Percentiles rank a stretch among this genome's conserved stretches.
Conservation (phyloP, 2,888 invertebrate species). For the Molorchus minor region DNA sequence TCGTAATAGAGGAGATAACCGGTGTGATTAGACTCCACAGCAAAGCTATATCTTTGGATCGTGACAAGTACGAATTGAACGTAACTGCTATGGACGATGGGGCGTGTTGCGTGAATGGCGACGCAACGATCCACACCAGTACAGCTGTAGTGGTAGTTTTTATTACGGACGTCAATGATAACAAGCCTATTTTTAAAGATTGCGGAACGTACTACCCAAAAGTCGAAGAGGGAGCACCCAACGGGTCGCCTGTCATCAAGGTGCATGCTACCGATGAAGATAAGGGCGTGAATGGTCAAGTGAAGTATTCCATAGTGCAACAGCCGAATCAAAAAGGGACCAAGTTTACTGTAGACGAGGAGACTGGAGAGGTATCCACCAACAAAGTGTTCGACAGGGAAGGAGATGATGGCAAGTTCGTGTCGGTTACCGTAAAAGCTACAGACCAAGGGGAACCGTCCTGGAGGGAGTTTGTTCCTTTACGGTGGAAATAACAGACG, state of each 20-base stretch:
- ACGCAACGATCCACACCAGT: conserved; percentile 87
- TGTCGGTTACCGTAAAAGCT: conserved; percentile 96
- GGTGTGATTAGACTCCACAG: conserved; percentile 91
- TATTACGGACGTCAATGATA: conserved; percentile 96
- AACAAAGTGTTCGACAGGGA: conserved; percentile 97
- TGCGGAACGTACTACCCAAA: conserved; percentile 88
- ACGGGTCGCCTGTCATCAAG: conserved; percentile 92
- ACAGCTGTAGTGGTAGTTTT: conserved; percentile 96
- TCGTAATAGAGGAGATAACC: conserved; percentile 94
- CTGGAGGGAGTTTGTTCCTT: conserved; percentile 98
- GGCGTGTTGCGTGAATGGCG: conserved; percentile 92
- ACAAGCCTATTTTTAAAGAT: conserved; percentile 95
- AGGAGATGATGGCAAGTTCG: conserved; percentile 96
- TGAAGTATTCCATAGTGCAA: conserved; percentile 96
- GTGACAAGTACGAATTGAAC: conserved; percentile 95
- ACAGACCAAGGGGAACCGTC: conserved; percentile 99
- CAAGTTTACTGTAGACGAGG: conserved; percentile 94
- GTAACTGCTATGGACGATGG: conserved; percentile 98
- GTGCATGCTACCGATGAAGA: conserved; percentile 94
- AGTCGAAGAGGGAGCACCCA: conserved; percentile 93
- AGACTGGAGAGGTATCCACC: conserved; percentile 93
- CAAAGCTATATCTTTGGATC: conserved; percentile 85
- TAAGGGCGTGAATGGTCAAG: conserved; percentile 94
- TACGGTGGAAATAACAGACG: conserved; percentile 96
- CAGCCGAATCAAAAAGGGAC: conserved; percentile 95